A percentile compares a stretch with the other conserved stretches of the same genome.
phyloP scores from a whole-genome alignment of 2,113 vertebrate genomes.

The Casuarius casuarius region DNA sequence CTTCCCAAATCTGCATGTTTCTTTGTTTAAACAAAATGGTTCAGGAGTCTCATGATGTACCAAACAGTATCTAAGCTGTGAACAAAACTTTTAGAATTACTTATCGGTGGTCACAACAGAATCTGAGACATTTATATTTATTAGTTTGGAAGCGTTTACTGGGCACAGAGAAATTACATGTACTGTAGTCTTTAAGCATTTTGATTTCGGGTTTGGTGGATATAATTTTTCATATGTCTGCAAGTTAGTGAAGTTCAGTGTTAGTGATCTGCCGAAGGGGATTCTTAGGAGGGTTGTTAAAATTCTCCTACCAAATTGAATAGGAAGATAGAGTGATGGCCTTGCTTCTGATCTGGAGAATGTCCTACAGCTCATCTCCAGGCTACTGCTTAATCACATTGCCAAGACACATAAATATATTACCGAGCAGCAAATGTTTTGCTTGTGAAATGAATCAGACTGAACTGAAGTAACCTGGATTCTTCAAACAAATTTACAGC shows the following conservation, averaged over 20 bases:
- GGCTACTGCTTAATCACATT: neutral
- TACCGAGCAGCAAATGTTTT: neutral
- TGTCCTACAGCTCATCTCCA: neutral
- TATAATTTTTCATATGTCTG: neutral
- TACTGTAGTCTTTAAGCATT: neutral
- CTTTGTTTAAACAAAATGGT: neutral
- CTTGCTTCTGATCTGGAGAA: neutral
- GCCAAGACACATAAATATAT: neutral
- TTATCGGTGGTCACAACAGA: neutral
- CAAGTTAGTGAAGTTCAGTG: neutral
- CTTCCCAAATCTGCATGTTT: neutral
- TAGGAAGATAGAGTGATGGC: neutral
- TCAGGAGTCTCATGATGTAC: neutral
- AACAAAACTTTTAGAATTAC: neutral
- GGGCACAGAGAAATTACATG: neutral
- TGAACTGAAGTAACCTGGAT: neutral
- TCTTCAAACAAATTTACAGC: neutral
- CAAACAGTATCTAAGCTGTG: neutral
- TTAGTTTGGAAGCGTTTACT: neutral
- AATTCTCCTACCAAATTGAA: neutral
- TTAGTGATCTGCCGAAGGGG: neutral
- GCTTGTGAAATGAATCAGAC: neutral
- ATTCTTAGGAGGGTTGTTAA: neutral
- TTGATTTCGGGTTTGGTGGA: neutral
- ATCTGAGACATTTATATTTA: neutral